These are phyloP conservation scores for Papilio polyxenes DNA, from an alignment of 1,140 invertebrate genomes.

Conservation along the genomic window DNA sequence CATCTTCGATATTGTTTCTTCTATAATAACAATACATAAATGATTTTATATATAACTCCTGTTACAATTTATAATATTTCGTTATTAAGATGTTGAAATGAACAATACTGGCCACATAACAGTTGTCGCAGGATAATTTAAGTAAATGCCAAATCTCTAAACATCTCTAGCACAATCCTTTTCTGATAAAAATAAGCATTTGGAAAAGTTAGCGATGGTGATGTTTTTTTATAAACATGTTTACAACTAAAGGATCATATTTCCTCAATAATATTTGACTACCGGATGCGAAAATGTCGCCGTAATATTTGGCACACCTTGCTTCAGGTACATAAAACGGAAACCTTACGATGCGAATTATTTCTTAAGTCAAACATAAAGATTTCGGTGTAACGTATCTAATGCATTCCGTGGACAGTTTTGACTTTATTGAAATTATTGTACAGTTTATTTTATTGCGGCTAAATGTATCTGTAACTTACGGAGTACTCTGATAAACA, in stretches of 20 bases:
- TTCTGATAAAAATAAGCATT: neutral
- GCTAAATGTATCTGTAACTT: slow-evolving; percentile 39
- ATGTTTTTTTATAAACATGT: neutral
- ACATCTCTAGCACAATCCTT: neutral
- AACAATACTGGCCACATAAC: too few species aligned
- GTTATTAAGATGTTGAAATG: too few species aligned
- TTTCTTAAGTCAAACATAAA: slow-evolving; percentile 28
- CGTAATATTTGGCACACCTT: slow-evolving; percentile 23
- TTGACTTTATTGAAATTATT: slow-evolving; percentile 36
- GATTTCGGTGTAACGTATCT: slow-evolving; percentile 38
- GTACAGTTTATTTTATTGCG: slow-evolving; percentile 22
- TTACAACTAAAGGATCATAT: neutral
- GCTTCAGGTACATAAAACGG: neutral
- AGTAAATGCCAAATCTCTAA: too few species aligned
- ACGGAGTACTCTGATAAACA: slow-evolving; percentile 42
- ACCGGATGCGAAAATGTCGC: slow-evolving; percentile 27
- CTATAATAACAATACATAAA: neutral
- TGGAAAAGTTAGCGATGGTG: neutral
- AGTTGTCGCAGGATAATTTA: too few species aligned
- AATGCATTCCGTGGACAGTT: slow-evolving; percentile 27
- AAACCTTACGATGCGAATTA: slow-evolving; percentile 32
- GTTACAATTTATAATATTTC: neutral
- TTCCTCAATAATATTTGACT: slow-evolving; percentile 32
- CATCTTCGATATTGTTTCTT: slow-evolving; percentile 24
- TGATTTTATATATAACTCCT: neutral